phyloP scores from a whole-genome alignment of 1,140 invertebrate genomes.

The Macrobrachium rosenbergii region DNA sequence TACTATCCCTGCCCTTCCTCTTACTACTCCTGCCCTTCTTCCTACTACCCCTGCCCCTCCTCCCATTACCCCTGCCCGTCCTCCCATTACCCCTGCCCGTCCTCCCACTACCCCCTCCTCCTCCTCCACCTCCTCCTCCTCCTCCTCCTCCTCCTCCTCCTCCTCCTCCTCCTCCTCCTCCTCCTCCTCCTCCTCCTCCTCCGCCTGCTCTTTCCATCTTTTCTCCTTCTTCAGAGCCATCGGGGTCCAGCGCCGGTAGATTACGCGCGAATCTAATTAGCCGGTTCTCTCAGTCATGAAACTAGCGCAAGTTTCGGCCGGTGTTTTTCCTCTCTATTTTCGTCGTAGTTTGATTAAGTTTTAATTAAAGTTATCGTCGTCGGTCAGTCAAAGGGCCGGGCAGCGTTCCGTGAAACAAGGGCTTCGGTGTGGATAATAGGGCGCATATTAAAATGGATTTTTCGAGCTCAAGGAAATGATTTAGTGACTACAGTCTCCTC shows the following conservation, averaged over 20 bases:
- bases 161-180: slow-evolving; percentile 9
- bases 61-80: not conserved
- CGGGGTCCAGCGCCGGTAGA: slow-evolving; percentile 60
- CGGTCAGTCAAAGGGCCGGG: slow-evolving; percentile 65
- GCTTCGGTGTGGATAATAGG: slow-evolving; percentile 61
- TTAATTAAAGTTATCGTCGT: slow-evolving; percentile 66
- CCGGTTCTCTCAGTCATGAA: slow-evolving; percentile 63
- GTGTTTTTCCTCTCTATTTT: slow-evolving; percentile 66
- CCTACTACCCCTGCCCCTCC: not conserved
- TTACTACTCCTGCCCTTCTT: not conserved
- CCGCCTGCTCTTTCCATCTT: not conserved
- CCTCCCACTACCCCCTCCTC: too few species aligned
- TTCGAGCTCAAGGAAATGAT: slow-evolving; percentile 38
- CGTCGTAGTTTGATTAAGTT: slow-evolving; percentile 66
- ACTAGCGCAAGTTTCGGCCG: slow-evolving; percentile 64
- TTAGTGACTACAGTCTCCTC: slow-evolving; percentile 35
- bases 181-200: not conserved
- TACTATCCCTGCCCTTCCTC: not conserved
- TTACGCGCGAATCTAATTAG: slow-evolving; percentile 65
- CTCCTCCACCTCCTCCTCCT: not conserved
- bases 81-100: not conserved
- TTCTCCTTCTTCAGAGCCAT: slow-evolving; percentile 46
- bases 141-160: slow-evolving; percentile 10
- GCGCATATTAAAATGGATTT: slow-evolving; percentile 64
- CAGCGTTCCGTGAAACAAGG: slow-evolving; percentile 62